Evolutionary conservation across 1,140 invertebrate genomes (phyloP).

Genomic region (Dreissena rostriformis): DNA sequence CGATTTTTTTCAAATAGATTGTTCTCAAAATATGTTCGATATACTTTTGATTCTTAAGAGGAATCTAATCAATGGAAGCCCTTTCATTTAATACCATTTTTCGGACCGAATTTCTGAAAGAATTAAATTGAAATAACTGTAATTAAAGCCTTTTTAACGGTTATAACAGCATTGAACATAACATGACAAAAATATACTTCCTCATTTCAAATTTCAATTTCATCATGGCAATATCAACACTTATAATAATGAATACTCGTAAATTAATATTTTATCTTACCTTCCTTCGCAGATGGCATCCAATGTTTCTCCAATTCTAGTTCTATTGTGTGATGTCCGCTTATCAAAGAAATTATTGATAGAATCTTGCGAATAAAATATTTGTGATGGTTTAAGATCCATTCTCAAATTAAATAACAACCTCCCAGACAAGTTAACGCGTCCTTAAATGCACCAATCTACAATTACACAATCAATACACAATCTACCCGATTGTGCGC

Average conservation of each 20-base stretch:
- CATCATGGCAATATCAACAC: neutral
- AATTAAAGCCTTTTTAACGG: neutral
- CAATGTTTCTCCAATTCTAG: conserved; percentile 52
- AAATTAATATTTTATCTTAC: neutral
- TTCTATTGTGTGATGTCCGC: neutral
- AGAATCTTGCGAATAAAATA: conserved; percentile 47
- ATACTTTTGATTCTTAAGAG: no score
- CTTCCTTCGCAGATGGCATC: conserved; percentile 38
- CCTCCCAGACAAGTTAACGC: no score
- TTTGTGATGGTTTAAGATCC: conserved; percentile 48
- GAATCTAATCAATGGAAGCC: no score
- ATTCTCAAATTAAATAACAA: neutral
- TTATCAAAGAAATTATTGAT: conserved; percentile 31
- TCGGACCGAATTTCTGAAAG: no score
- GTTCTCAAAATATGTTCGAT: no score
- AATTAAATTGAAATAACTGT: no score
- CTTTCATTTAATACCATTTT: no score
- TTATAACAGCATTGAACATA: neutral
- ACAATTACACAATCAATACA: no score
- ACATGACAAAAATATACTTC: neutral
- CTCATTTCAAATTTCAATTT: neutral
- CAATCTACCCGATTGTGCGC: no score
- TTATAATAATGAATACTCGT: neutral
- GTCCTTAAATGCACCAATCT: no score
- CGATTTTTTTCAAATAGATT: no score